Base-by-base conservation (phyloP, 1,140 invertebrate genomes). In the Kradibia gibbosae region DNA sequence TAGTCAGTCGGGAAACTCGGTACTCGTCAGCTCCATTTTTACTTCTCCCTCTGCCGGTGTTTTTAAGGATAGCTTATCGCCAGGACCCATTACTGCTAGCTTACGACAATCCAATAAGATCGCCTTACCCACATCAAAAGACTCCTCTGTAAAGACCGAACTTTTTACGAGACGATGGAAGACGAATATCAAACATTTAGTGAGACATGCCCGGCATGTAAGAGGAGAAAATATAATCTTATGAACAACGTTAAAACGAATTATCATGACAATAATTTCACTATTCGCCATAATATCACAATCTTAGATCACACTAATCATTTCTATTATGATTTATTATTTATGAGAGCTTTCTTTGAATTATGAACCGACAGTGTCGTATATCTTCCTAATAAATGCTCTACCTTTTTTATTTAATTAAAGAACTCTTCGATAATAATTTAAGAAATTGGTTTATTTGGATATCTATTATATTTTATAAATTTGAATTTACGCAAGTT, bases 61-160 rank as follows among this genome's bases (percentile, higher is more conserved):
- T 42, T 77, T 34, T 22, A 53, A 67, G 25, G 67, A 22, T 42
- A 70, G 65, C 42, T 76, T 39, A 45, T 39, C 67, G 82, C 76
- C 73, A 60, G 60, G 74, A 80, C 84, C 85, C 84, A 86, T 84
- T 85, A 83, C 82, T 71, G 75, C 79, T 82, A 83, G 82, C 78
- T 85, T 82, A 76, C 74, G 84, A 77, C 78, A 83, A 88, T 88
- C 86, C 86, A 89, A 89, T 87, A 89, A 89, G 86, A 84, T 84
- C 78, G 79, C 81, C 78, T 83, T 86, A 76, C 78, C 81, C 71
- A 74, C 84, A 85, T 86, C 85, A 83, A 89, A 77, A 87, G 78
- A 88, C 87, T 85, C 79, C 79, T 70, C 80, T 53, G 82, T 83
- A 84, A 79, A 82, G 85, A 85, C 85, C 83, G 84, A 87, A 89